Conservation (phyloP, 2,113 vertebrate species). For the Ammodytes dubius region DNA sequence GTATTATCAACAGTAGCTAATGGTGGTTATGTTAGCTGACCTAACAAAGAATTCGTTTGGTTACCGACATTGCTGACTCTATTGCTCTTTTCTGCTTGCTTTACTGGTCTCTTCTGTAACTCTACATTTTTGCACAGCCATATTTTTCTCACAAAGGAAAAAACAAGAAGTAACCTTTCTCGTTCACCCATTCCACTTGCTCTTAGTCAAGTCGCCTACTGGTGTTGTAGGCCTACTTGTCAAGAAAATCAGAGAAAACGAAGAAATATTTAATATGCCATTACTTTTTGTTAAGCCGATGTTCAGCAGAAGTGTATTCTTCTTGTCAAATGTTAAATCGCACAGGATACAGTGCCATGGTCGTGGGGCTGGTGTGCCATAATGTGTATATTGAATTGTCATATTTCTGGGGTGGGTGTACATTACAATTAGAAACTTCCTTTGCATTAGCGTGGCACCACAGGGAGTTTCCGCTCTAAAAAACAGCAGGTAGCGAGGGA, state of each 20-base stretch:
- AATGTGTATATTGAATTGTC: slow-evolving; percentile 20
- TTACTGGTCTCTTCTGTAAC: background rate
- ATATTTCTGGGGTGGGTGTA: slow-evolving; percentile 40
- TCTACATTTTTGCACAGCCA: background rate
- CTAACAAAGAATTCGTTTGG: background rate
- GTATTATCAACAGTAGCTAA: background rate
- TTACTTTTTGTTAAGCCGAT: background rate
- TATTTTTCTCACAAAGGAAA: background rate
- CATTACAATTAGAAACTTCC: slow-evolving; percentile 54
- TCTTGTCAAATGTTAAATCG: background rate
- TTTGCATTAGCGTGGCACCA: slow-evolving; percentile 37
- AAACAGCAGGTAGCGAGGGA: slow-evolving; percentile 60
- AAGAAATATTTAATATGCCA: background rate
- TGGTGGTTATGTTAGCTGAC: background rate
- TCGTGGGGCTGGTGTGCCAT: background rate
- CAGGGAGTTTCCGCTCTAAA: slow-evolving; percentile 59
- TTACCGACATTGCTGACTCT: background rate
- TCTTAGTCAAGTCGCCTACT: no score
- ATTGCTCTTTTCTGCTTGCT: background rate
- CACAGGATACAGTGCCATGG: background rate
- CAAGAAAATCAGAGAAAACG: no score
- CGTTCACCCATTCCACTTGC: background rate
- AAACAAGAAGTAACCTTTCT: background rate
- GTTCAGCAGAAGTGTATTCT: background rate
- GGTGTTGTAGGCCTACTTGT: no score